A percentile compares a stretch with the other conserved stretches of the same genome.
phyloP scores from a whole-genome alignment of 2,113 vertebrate species.

The Gadus macrocephalus region DNA sequence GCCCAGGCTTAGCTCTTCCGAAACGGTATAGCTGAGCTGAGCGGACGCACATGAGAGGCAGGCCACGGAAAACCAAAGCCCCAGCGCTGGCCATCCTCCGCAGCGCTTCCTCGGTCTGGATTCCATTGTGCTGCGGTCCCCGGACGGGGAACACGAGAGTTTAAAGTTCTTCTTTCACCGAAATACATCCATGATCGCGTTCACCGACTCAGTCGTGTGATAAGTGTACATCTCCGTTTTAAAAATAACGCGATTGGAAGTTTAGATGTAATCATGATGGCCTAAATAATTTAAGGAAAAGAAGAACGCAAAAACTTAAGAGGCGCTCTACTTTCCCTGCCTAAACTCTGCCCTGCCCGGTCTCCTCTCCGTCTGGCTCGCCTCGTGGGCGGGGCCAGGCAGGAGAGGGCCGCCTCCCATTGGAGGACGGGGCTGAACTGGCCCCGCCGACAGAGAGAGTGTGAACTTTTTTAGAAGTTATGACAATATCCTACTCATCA shows the following conservation, averaged over 20 bases:
- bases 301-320: slow-evolving; percentile 50
- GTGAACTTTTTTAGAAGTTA: slow-evolving; percentile 32
- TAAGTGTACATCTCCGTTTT: slow-evolving; percentile 52
- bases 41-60: slow-evolving; percentile 50
- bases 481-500: too few relatives aligned
- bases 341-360: slow-evolving; percentile 45
- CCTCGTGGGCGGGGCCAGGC: too few relatives aligned
- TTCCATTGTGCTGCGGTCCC: slow-evolving; percentile 69
- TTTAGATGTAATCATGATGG: slow-evolving; percentile 62
- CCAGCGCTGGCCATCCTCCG: slow-evolving; percentile 75
- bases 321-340: slow-evolving; percentile 41
- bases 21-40: slow-evolving; percentile 72
- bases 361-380: too few relatives aligned
- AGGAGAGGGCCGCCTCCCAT: background rate
- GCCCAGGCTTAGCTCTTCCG: slow-evolving; percentile 71
- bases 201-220: slow-evolving; percentile 40
- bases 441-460: slow-evolving; percentile 7
- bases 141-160: slow-evolving; percentile 53
- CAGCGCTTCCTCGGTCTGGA: slow-evolving; percentile 69
- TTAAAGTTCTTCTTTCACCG: slow-evolving; percentile 51
- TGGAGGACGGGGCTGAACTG: slow-evolving; percentile 46
- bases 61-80: slow-evolving; percentile 75
- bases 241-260: slow-evolving; percentile 41
- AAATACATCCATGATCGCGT: slow-evolving; percentile 59
- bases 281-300: slow-evolving; percentile 37